Base-by-base conservation (phyloP, 2,888 invertebrate species). In the Lingula anatina region DNA sequence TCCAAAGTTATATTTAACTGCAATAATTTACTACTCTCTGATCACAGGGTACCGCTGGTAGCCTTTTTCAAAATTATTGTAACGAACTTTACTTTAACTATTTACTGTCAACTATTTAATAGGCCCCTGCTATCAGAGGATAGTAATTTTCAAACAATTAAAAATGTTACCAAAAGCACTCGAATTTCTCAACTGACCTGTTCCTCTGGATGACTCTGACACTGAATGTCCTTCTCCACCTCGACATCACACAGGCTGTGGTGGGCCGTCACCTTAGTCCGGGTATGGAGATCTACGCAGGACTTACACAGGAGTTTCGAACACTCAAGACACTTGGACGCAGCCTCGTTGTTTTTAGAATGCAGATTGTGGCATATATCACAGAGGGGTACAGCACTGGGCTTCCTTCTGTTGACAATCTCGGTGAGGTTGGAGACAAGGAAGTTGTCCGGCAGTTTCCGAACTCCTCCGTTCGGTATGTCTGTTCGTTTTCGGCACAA, bases 201-300 rank as follows among this genome's bases (percentile, higher is more conserved):
- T 54, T 76, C 76, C 31, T 71, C 72, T 1, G 61, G 61, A 42
- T 76, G 76, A 4, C 51, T 61, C 52, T 73, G 74, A 49, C 76
- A 76, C 44, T 69, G 66, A 5, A 74, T 70, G 43, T 71, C 70
- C 54, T 73, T 75, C 55, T 76, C 72, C 1, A 70, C 70, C 40
- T 73, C 69, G n/a, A 71, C 56, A 47, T 75, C 74, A 52, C 73
- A 71, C 15, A 76, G 50, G 44, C 66, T 69, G 56, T 76, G 76
- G 31, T 62, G 55, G 42, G 68, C 65, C 1, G 76, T 76, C 3
- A 76, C 76, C 54, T 70, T 72, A 3, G 75, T 76, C 24, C 60
- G 60, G 26, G 58, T 47, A 51, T 76, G 76, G 15, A 73, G 58
- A 26, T 69, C 66, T n/a, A 74, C 71, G 50, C 76, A 76, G 2